Evolutionary conservation across 2,797 vertebrate species (phyloP).

Genomic region (Schizopygopsis pylzovi): DNA sequence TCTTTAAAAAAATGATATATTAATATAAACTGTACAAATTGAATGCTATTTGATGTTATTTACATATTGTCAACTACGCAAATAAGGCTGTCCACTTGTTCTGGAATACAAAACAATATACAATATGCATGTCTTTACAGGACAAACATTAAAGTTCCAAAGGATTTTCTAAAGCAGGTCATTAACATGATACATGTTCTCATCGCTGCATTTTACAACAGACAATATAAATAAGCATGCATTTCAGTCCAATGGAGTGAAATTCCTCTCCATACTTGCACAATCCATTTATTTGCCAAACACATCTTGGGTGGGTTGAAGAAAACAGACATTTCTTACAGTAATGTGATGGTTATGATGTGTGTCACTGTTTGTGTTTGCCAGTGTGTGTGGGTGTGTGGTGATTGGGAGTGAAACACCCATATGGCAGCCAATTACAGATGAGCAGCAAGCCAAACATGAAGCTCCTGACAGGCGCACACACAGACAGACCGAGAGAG

Average conservation of each 20-base stretch:
- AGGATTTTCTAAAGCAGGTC: not conserved
- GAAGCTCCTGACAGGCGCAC: conserved; percentile 42
- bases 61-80: not conserved
- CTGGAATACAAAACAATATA: conserved; percentile 1
- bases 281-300: conserved; percentile 51
- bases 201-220: not conserved
- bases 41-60: not conserved
- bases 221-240: conserved; percentile 61
- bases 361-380: conserved; percentile 37
- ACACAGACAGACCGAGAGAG: conserved; percentile 25
- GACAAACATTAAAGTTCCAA: not conserved
- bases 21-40: not conserved
- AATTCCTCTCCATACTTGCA: conserved; percentile 63
- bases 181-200: conserved; percentile 1
- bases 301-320: conserved; percentile 36
- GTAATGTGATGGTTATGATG: conserved; percentile 51
- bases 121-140: not conserved
- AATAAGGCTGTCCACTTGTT: not conserved
- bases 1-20: not conserved
- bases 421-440: conserved; percentile 55
- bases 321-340: conserved; percentile 48
- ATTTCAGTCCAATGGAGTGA: conserved; percentile 56
- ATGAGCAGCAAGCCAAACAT: conserved; percentile 61
- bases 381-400: conserved; percentile 30
- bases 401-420: conserved; percentile 43